Conservation (phyloP, 2,797 vertebrate genomes). For the Betta splendens region DNA sequence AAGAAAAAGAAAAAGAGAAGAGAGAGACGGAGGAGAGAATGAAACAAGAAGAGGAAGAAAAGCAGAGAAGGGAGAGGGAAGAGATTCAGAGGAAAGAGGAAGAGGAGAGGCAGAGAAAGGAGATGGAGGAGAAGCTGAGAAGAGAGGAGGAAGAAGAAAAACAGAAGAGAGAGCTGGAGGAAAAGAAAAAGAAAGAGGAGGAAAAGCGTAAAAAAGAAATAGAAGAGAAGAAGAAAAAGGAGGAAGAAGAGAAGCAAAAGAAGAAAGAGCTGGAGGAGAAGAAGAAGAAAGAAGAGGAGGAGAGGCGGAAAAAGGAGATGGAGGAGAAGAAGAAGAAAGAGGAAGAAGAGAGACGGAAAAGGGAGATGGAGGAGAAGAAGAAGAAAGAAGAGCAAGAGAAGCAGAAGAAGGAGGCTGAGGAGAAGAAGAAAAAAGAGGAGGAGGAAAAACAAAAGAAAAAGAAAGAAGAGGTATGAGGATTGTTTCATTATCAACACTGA, state of each 20-base stretch:
- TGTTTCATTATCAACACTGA: too few species aligned
- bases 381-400: conserved; percentile 48
- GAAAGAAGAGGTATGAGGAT: conserved; percentile 71
- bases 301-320: conserved; percentile 23
- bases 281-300: conserved; percentile 42
- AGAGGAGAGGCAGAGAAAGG: conserved; percentile 24
- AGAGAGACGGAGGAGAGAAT: conserved; percentile 30
- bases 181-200: conserved; percentile 43
- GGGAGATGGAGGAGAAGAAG: conserved; percentile 56
- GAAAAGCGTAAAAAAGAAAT: conserved; percentile 17
- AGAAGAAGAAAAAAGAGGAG: too few species aligned
- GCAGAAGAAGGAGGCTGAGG: conserved; percentile 21
- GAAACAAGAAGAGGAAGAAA: conserved; percentile 37
- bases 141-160: conserved; percentile 32
- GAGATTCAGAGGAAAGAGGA: conserved; percentile 32
- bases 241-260: conserved; percentile 32
- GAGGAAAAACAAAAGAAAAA: conserved; percentile 41
- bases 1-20: conserved; percentile 49
- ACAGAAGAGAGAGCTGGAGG: conserved; percentile 37
- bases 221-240: conserved; percentile 26
- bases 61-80: conserved; percentile 26
- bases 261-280: conserved; percentile 47
- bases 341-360: conserved; percentile 51
- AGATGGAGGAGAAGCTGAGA: conserved; percentile 38
- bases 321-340: conserved; percentile 39